These are phyloP conservation scores for Holothuria glaberrima DNA, from an alignment of 35 echinoderm and acorn worm genomes.

Conservation along the genomic window DNA sequence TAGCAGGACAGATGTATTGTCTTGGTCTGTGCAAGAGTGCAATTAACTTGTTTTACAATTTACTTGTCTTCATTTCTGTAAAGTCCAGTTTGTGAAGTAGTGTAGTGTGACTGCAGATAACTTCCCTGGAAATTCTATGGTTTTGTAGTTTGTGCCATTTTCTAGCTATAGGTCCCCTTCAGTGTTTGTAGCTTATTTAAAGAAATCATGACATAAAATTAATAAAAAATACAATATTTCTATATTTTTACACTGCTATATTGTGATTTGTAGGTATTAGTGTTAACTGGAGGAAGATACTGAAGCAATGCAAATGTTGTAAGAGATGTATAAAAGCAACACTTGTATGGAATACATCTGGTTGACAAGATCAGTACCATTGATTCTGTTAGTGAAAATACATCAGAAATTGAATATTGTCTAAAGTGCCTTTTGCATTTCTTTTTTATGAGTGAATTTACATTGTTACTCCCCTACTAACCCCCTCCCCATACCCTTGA, in stretches of 20 bases:
- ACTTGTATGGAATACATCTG: not conserved
- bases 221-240: conserved; percentile 41
- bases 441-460: no score
- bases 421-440: no score
- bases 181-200: conserved; percentile 47
- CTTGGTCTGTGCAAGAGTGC: no score
- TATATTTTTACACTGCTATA: conserved; percentile 57
- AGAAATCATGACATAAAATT: conserved; percentile 28
- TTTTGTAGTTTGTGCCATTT: no score
- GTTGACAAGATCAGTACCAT: conserved; percentile 33
- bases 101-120: no score
- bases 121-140: no score
- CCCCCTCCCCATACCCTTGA: no score
- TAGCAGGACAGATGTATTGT: no score
- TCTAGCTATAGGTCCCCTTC: not conserved
- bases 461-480: no score
- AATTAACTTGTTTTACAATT: no score
- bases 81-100: no score
- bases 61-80: no score
- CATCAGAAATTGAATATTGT: not conserved
- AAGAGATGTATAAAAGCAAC: conserved; percentile 19
- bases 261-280: conserved; percentile 42
- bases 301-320: conserved; percentile 39
- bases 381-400: conserved; percentile 49
- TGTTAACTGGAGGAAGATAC: not conserved